These are phyloP conservation scores for Mesorhabditis sp. DNA, from an alignment of 2,888 invertebrate genomes.

Conservation along the genomic window DNA sequence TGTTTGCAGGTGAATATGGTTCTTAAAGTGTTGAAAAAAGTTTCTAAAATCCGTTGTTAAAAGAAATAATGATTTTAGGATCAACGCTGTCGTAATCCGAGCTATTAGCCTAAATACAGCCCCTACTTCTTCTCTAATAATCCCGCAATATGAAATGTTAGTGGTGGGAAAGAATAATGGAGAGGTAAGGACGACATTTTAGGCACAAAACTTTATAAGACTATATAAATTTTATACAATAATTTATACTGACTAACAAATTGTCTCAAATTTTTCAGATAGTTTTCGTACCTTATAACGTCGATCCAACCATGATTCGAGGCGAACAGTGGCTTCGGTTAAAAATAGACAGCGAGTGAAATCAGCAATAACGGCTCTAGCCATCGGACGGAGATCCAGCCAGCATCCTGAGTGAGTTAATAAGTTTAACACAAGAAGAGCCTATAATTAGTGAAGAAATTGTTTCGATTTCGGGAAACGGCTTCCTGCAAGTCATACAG, in stretches of 20 bases:
- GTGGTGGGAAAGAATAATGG: neutral
- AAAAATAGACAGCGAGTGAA: neutral
- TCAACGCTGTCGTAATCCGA: neutral
- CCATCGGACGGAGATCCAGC: neutral
- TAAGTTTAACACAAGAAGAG: no score
- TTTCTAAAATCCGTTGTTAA: neutral
- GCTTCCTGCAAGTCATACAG: neutral
- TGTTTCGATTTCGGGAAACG: neutral
- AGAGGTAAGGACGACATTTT: neutral
- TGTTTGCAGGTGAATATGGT: no score
- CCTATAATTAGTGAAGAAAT: neutral
- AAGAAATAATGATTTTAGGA: neutral
- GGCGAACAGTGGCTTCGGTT: neutral
- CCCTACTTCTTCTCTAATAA: neutral
- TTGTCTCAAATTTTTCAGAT: neutral
- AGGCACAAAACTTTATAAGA: neutral
- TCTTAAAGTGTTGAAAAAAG: no score
- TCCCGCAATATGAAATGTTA: neutral
- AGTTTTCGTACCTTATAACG: neutral
- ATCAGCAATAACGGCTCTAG: neutral
- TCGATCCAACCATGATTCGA: neutral
- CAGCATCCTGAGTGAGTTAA: neutral
- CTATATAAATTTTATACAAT: neutral
- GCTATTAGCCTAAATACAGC: neutral
- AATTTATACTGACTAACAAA: neutral